These are phyloP conservation scores for Heliothis subflexa DNA, from an alignment of 1,140 invertebrate species.

Conservation along the genomic window DNA sequence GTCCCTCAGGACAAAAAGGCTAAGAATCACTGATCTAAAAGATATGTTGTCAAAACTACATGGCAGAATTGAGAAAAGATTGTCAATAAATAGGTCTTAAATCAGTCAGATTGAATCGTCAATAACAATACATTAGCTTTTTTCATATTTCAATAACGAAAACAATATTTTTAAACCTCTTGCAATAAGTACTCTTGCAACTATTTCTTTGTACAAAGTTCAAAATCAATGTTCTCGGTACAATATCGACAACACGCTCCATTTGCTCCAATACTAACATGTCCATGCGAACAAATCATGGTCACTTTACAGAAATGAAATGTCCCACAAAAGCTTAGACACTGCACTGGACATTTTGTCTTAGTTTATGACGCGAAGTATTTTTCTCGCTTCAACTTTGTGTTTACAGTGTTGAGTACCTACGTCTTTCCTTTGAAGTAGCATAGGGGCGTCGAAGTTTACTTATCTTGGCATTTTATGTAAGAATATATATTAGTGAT, in stretches of 20 bases:
- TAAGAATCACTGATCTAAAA: no score
- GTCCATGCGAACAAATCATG: conserved; percentile 22
- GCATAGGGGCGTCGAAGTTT: not conserved
- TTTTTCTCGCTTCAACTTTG: conserved; percentile 29
- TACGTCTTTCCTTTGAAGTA: not conserved
- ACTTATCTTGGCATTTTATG: not conserved
- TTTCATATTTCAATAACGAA: no score
- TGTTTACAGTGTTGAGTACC: conserved; percentile 12
- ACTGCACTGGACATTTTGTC: conserved; percentile 24
- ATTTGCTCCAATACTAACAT: conserved; percentile 3
- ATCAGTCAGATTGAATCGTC: no score
- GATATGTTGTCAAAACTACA: no score
- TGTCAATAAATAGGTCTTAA: no score
- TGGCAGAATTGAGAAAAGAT: no score
- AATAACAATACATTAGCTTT: no score
- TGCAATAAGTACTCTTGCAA: not conserved
- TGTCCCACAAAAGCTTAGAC: conserved; percentile 23
- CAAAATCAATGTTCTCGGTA: conserved; percentile 12
- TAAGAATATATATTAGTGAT: no score
- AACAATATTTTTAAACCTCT: not conserved
- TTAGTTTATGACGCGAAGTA: conserved; percentile 14
- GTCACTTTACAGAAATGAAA: conserved; percentile 39
- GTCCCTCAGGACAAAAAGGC: no score
- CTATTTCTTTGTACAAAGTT: not conserved
- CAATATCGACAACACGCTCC: conserved; percentile 9